Percentiles rank a stretch among this genome's conserved stretches.
Evolutionary conservation across 2,113 vertebrate species (phyloP).

Genomic region (Pedetes capensis): DNA sequence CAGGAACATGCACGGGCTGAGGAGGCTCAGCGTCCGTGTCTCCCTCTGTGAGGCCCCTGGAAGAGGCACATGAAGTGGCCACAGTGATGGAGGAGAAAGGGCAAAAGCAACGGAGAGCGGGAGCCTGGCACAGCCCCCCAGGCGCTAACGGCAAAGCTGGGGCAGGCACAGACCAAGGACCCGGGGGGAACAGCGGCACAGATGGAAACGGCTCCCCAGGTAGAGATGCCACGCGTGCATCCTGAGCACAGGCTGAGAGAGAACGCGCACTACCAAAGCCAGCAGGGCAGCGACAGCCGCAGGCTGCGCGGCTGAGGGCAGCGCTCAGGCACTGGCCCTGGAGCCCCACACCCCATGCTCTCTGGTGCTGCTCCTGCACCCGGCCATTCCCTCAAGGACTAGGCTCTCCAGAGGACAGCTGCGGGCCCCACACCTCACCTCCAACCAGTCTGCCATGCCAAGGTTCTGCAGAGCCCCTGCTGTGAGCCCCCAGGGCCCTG

Average conservation of each 20-base stretch:
- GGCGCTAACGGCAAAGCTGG: too few species aligned
- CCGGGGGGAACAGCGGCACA: accelerated
- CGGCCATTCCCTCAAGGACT: too few species aligned
- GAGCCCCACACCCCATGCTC: accelerated
- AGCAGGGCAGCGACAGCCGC: accelerated
- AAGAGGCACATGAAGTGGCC: accelerated
- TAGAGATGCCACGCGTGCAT: accelerated
- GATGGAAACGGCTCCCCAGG: accelerated
- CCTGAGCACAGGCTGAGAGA: accelerated
- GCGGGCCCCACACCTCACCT: background rate
- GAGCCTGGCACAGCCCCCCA: accelerated
- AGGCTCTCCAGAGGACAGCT: background rate
- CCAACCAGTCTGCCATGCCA: background rate
- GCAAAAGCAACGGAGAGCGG: background rate
- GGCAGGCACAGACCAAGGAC: background rate
- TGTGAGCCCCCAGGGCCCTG: too few species aligned
- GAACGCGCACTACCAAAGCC: accelerated
- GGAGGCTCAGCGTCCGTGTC: accelerated
- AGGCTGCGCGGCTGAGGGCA: too few species aligned
- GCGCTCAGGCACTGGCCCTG: accelerated
- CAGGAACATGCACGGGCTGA: accelerated
- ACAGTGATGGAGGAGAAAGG: accelerated
- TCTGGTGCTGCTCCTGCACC: too few species aligned
- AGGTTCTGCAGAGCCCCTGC: background rate
- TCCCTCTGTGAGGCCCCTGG: background rate